Percentiles rank a stretch among this genome's conserved stretches.
Conservation (phyloP, 1,140 invertebrate species). For the Drosophila parabipectinata region DNA sequence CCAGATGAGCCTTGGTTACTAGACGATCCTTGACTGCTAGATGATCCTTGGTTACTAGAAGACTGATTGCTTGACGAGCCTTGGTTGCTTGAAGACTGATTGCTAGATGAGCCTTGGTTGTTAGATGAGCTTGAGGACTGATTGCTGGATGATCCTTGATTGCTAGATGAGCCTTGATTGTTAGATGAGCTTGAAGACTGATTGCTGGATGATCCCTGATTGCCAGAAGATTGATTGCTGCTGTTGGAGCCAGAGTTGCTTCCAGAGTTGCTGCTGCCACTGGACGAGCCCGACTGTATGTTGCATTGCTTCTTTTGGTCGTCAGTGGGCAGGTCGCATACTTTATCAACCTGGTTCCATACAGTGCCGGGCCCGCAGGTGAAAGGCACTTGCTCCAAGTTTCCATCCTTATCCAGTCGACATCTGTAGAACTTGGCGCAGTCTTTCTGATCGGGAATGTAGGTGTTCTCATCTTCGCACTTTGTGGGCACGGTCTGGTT, state of each 20-base stretch:
- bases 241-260: constrained; percentile 20
- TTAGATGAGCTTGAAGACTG: background rate
- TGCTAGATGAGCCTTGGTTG: constrained; percentile 17
- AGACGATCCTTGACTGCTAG: constrained; percentile 22
- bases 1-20: constrained; percentile 13
- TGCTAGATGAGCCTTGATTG: constrained; percentile 6
- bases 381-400: constrained; percentile 86
- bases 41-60: constrained; percentile 16
- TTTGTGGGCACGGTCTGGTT: constrained; percentile 73
- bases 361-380: constrained; percentile 87
- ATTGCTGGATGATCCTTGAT: constrained; percentile 26
- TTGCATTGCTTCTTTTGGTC: constrained; percentile 86
- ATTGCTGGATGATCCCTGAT: constrained; percentile 29
- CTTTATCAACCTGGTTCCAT: constrained; percentile 84
- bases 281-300: constrained; percentile 78
- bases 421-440: constrained; percentile 88
- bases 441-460: constrained; percentile 83
- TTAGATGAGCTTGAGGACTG: constrained; percentile 16
- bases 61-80: constrained; percentile 23
- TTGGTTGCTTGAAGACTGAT: constrained; percentile 26
- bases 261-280: constrained; percentile 29
- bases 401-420: constrained; percentile 85
- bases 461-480: constrained; percentile 85
- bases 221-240: constrained; percentile 26
- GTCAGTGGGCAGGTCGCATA: constrained; percentile 86